A percentile compares a stretch with the other conserved stretches of the same genome.
These are phyloP conservation scores for Malthinus flaveolus DNA, from an alignment of 2,888 invertebrate genomes.

Conservation along the genomic window DNA sequence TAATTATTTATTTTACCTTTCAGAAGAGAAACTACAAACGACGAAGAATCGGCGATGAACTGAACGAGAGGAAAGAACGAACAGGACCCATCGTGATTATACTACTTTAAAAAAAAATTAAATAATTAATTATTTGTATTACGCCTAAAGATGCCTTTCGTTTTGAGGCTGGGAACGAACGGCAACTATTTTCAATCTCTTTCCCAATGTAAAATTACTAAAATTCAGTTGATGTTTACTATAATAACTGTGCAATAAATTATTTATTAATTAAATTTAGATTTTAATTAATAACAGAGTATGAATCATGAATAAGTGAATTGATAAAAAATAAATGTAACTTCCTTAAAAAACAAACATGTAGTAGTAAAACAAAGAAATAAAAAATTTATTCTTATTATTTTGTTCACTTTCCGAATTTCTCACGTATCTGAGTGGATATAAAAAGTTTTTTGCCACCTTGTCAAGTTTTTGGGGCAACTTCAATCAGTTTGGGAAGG, in stretches of 20 bases:
- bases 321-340: too few relatives aligned
- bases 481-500: too few relatives aligned
- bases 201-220: not conserved
- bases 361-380: too few relatives aligned
- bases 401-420: too few relatives aligned
- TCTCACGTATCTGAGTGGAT: too few relatives aligned
- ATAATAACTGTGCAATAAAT: constrained; percentile 43
- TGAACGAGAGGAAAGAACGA: constrained; percentile 31
- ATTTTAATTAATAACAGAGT: constrained; percentile 27
- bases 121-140: constrained; percentile 16
- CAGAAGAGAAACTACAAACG: constrained; percentile 38
- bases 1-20: constrained; percentile 19
- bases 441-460: too few relatives aligned
- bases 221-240: constrained; percentile 29
- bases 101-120: constrained; percentile 33
- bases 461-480: too few relatives aligned
- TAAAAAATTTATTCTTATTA: too few relatives aligned
- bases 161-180: constrained; percentile 44
- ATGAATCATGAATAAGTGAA: too few relatives aligned
- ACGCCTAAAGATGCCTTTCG: constrained; percentile 33
- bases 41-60: constrained; percentile 37
- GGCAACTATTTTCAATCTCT: constrained; percentile 33
- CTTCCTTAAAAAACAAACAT: too few relatives aligned
- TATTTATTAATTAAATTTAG: constrained; percentile 23
- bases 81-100: constrained; percentile 30